These are phyloP conservation scores for Hucho hucho DNA, from an alignment of 2,113 vertebrate genomes.

Conservation along the genomic window DNA sequence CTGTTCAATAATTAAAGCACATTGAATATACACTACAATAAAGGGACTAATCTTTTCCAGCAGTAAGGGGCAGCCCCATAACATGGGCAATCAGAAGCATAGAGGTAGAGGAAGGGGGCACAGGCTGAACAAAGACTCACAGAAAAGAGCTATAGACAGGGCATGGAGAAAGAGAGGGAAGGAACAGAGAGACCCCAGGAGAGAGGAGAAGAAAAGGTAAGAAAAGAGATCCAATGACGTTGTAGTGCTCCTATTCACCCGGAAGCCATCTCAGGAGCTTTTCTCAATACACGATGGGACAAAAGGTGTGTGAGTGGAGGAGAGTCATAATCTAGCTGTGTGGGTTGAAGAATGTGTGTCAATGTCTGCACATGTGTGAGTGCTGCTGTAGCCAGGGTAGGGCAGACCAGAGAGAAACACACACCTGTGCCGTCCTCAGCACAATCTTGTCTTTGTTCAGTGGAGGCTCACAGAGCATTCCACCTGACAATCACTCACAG, in stretches of 20 bases:
- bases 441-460: conserved; percentile 58
- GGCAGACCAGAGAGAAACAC: conserved; percentile 27
- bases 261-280: too few relatives aligned
- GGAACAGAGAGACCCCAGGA: neutral
- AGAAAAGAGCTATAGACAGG: too few relatives aligned
- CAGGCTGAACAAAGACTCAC: too few relatives aligned
- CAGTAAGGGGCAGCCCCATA: neutral
- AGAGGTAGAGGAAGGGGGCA: too few relatives aligned
- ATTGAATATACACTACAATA: too few relatives aligned
- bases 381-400: neutral
- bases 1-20: too few relatives aligned
- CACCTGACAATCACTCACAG: conserved; percentile 36
- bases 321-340: neutral
- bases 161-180: neutral
- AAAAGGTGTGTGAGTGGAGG: conserved; percentile 3
- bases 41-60: too few relatives aligned
- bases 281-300: too few relatives aligned
- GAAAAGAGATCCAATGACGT: neutral
- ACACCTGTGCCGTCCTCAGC: conserved; percentile 39
- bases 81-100: neutral
- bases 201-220: neutral
- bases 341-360: conserved; percentile 6
- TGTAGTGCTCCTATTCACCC: neutral
- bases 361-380: neutral
- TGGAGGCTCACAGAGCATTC: conserved; percentile 33